A percentile compares a stretch with the other conserved stretches of the same genome.
Conservation (phyloP, 2,797 vertebrate species). For the Urocyon cinereoargenteus region DNA sequence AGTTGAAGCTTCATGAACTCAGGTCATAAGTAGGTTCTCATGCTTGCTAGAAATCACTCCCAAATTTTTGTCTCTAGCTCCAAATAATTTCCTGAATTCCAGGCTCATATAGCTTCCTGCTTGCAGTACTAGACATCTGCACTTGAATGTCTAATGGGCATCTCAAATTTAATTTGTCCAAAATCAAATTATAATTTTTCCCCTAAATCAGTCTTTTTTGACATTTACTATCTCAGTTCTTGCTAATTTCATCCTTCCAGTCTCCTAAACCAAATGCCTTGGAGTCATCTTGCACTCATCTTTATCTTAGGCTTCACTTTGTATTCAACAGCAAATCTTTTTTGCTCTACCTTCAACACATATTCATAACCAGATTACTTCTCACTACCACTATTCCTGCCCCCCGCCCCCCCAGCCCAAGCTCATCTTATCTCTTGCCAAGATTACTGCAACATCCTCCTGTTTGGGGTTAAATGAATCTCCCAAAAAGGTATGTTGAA, state of each 20-base stretch:
- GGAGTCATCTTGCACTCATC: conserved; percentile 14
- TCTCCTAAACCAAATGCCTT: not conserved
- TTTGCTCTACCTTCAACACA: not conserved
- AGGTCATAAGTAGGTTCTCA: not conserved
- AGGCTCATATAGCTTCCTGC: not conserved
- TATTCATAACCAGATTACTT: conserved; percentile 22
- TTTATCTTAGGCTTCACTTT: not conserved
- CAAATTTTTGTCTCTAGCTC: conserved; percentile 8
- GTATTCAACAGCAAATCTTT: conserved; percentile 9
- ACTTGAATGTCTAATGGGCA: not conserved
- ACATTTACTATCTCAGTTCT: not conserved
- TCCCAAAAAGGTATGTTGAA: not conserved
- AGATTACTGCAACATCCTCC: not conserved
- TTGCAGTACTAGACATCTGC: not conserved
- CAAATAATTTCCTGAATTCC: conserved; percentile 1
- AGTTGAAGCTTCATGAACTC: not conserved
- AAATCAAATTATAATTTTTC: conserved; percentile 10
- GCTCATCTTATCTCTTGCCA: not conserved
- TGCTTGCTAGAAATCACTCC: not conserved
- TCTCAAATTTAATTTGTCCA: conserved; percentile 53
- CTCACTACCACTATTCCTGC: not conserved
- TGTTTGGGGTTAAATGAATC: not conserved
- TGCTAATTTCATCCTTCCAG: not conserved
- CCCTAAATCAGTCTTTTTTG: not conserved
- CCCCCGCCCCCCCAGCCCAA: not conserved